These are phyloP conservation scores for Styela plicata DNA, from an alignment of 23 tunicate species.

Conservation along the genomic window DNA sequence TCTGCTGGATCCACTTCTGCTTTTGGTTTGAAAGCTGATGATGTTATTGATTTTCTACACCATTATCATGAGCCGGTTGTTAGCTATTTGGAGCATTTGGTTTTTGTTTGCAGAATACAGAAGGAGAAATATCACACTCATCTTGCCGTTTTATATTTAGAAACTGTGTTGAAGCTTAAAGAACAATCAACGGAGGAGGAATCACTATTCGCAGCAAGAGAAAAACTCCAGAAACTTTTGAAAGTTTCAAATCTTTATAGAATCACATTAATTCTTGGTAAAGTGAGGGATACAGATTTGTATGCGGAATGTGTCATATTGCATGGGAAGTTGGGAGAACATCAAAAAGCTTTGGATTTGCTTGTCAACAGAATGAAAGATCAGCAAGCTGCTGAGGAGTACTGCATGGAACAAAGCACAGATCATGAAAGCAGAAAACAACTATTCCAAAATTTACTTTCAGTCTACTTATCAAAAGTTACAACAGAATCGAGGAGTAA, in stretches of 20 bases:
- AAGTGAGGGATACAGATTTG: slow-evolving; percentile 50
- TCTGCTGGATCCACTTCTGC: background rate
- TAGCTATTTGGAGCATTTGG: slow-evolving; percentile 61
- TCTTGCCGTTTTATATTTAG: slow-evolving; percentile 67
- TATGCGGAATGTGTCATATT: slow-evolving; percentile 76
- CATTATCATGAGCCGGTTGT: slow-evolving; percentile 50
- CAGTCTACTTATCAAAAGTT: slow-evolving; percentile 59
- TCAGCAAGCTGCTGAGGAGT: slow-evolving; percentile 65
- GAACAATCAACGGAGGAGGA: background rate
- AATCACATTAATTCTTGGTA: slow-evolving; percentile 55
- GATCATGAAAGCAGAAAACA: slow-evolving; percentile 25
- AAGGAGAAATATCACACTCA: slow-evolving; percentile 93
- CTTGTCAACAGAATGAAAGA: slow-evolving; percentile 58
- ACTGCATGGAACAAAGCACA: slow-evolving; percentile 54
- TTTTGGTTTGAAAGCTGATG: slow-evolving; percentile 30
- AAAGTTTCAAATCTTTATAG: slow-evolving; percentile 59
- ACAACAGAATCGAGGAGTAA: slow-evolving; percentile 11
- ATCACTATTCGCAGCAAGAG: slow-evolving; percentile 22
- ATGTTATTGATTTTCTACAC: slow-evolving; percentile 68
- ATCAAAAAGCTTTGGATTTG: slow-evolving; percentile 67
- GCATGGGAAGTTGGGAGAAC: slow-evolving; percentile 72
- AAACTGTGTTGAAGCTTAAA: slow-evolving; percentile 36
- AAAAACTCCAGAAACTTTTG: slow-evolving; percentile 47
- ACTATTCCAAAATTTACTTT: slow-evolving; percentile 46
- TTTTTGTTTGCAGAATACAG: slow-evolving; percentile 40